Evolutionary conservation across 2,797 vertebrate genomes (phyloP), one percentile per base, ranked within the genome.

Genomic region (Triplophysa yarkandensis): DNA sequence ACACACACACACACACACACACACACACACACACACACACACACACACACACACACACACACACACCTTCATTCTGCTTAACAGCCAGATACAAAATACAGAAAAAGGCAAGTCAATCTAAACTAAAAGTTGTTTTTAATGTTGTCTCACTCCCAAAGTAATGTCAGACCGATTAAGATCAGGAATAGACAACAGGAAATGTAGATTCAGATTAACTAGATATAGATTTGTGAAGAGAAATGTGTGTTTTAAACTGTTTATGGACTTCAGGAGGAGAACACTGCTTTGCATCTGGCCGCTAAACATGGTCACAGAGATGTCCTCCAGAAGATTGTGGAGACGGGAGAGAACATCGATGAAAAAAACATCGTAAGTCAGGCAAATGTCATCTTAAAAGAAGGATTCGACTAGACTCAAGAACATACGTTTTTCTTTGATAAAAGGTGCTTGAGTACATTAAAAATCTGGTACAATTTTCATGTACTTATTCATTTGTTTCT

Each of bases 261-360:
- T 60, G 14, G 13, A 80, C 79, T 74, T 10, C 86, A 97, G 95
- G 92, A 94, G 60, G 89, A 91, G 80, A 94, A 95, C 83, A 93
- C 92, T 0, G 93, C 94, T 1, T 76, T 95, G 55, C 95, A 96
- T 83, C 86, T 96, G 67, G 93, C 95, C 61, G 94, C 92, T 0
- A 87, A 84, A 82, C 86, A 82, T 1, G 95, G 95, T 1, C 92
- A 95, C 32, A 11, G 82, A 1, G 84, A 87, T 0, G 90, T 95
- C 66, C 84, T 97, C 44, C 91, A 88, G 85, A 92, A 84, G 84
- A 88, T 95, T 1, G 11, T 95, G 69, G 94, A 92, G 57, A 85
- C 88, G 0, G 87, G 91, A 73, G 82, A 93, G 44, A 86, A 90
- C 34, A 74, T 93, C 3, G 90, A 95, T 52, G 93, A 92, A n/a